phyloP scores from a whole-genome alignment of 2,113 vertebrate genomes.

The Anseranas semipalmata region DNA sequence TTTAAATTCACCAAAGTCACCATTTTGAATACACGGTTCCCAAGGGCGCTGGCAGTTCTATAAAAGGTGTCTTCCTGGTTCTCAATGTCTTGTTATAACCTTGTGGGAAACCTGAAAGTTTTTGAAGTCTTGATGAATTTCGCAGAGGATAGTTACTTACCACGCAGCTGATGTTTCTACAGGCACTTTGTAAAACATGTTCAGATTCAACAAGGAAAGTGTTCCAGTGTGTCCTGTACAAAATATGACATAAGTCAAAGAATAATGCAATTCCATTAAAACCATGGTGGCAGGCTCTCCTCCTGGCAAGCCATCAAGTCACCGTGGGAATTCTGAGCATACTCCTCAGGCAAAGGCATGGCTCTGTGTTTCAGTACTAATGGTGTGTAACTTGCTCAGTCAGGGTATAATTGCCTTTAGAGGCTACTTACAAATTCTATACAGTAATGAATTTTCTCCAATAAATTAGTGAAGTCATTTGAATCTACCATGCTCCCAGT shows the following conservation, averaged over 20 bases:
- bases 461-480: slow-evolving; percentile 16
- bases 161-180: not conserved
- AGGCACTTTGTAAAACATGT: not conserved
- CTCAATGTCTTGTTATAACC: not conserved
- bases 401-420: not conserved
- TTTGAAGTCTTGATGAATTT: not conserved
- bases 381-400: not conserved
- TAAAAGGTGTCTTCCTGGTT: not conserved
- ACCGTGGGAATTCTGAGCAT: not conserved
- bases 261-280: not conserved
- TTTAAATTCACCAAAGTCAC: not conserved
- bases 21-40: not conserved
- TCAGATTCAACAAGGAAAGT: not conserved
- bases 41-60: not conserved
- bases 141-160: not conserved
- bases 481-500: not conserved
- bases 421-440: not conserved
- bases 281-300: not conserved
- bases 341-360: not conserved
- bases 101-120: not conserved
- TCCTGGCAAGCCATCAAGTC: not conserved
- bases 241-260: not conserved
- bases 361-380: not conserved
- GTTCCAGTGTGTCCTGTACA: not conserved
- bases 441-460: slow-evolving; percentile 7